Evolutionary conservation across 2,113 vertebrate genomes (phyloP).

Genomic region (Nothoprocta pentlandii): DNA sequence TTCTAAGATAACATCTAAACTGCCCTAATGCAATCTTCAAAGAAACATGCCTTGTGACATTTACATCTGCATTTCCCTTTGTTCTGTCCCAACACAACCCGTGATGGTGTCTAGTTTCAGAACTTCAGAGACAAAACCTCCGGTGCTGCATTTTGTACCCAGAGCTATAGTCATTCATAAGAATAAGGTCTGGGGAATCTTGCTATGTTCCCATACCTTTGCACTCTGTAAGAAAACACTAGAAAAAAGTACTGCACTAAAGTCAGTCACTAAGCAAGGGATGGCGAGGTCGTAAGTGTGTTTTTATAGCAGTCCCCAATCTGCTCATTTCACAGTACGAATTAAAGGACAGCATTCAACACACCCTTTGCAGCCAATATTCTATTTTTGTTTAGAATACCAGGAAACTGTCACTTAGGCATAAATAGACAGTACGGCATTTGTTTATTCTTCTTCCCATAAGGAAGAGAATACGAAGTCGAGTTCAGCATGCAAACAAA

Average conservation of each 20-base stretch:
- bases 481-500: not conserved
- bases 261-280: not conserved
- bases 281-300: not conserved
- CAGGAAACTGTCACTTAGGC: not conserved
- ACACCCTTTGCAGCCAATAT: not conserved
- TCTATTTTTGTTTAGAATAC: not conserved
- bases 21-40: not conserved
- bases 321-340: not conserved
- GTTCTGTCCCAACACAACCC: rapidly evolving
- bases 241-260: not conserved
- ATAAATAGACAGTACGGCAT: not conserved
- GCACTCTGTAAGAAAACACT: not conserved
- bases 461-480: not conserved
- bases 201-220: not conserved
- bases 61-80: not conserved
- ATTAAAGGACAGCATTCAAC: not conserved
- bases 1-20: not conserved
- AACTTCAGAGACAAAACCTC: not conserved
- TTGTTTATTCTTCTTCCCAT: not conserved
- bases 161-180: not conserved
- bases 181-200: not conserved
- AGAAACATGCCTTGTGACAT: not conserved
- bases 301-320: not conserved
- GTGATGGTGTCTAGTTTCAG: not conserved
- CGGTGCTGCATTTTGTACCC: not conserved